Evolutionary conservation across 2,797 vertebrate genomes (phyloP), one percentile per base, ranked within the genome.

Genomic region (Cynopterus sphinx): DNA sequence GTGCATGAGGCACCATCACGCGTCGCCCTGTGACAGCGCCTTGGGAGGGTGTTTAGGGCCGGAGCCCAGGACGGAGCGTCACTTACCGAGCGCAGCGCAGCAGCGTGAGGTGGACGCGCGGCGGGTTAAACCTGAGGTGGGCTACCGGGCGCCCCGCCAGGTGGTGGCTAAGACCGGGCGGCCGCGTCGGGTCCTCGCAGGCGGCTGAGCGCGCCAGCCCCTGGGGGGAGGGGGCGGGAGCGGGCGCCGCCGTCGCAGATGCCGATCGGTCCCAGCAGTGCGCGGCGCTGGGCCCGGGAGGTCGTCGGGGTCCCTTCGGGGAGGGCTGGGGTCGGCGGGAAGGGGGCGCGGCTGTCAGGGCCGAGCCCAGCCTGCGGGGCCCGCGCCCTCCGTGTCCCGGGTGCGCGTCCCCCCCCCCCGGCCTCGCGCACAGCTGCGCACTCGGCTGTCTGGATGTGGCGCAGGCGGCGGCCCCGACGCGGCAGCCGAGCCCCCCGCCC

Each of bases 51-150:
- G n/a, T n/a, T n/a, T n/a, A n/a, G n/a, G 93, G 93, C 90, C 91
- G 26, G 75, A 70, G 70, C 81, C 91, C 86, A 87, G 77, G 79
- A 87, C 21, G 87, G 77, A 90, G 83, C 83, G 70, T 88, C 93
- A 97, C 96, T 97, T 95, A 98, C 97, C 96, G 93, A 75, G 6
- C 39, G 93, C 63, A 63, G 78, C 68, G 70, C 81, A n/a, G n/a
- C n/a, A n/a, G n/a, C n/a, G n/a, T n/a, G n/a, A n/a, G n/a, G n/a
- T n/a, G n/a, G n/a, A n/a, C n/a, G n/a, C n/a, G n/a, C n/a, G n/a
- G n/a, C n/a, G n/a, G n/a, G n/a, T n/a, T n/a, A n/a, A n/a, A n/a
- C n/a, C n/a, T n/a, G n/a, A n/a, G n/a, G n/a, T n/a, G n/a, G n/a
- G n/a, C n/a, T n/a, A n/a, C n/a, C n/a, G n/a, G n/a, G n/a, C n/a